These are phyloP conservation scores for Sitta carolinensis DNA, from an alignment of 2,797 vertebrate genomes.

Conservation along the genomic window DNA sequence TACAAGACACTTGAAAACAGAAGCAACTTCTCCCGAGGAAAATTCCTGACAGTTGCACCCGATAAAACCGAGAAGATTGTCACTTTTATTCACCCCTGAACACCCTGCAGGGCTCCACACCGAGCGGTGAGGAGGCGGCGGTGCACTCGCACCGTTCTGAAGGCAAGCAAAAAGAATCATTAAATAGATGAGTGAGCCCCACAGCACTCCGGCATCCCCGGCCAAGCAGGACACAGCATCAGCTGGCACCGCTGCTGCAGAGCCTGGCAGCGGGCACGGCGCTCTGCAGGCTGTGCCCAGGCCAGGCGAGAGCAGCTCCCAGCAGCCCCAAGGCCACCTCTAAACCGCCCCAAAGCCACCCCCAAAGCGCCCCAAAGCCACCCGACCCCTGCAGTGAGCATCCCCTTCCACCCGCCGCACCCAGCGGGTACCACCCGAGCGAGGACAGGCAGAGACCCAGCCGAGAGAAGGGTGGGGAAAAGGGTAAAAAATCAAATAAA, in stretches of 20 bases:
- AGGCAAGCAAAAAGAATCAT: neutral
- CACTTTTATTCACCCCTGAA: neutral
- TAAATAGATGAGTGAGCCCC: neutral
- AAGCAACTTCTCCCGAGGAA: neutral
- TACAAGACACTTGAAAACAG: neutral
- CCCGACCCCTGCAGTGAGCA: neutral
- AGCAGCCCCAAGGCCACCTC: neutral
- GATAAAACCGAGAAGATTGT: neutral
- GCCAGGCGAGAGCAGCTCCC: neutral
- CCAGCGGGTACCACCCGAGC: too few relatives aligned
- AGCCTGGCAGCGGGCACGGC: neutral
- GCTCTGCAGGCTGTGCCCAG: neutral
- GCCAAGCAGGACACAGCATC: neutral
- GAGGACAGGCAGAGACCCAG: neutral
- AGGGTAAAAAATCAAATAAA: too few relatives aligned
- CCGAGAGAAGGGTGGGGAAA: neutral
- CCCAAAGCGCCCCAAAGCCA: neutral
- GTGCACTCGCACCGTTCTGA: fast-evolving
- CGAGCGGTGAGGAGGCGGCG: fast-evolving
- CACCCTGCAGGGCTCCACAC: neutral
- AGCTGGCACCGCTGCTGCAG: neutral
- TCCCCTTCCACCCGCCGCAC: neutral
- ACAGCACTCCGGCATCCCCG: neutral
- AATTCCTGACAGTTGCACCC: neutral
- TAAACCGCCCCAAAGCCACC: too few relatives aligned